A percentile compares a stretch with the other conserved stretches of the same genome.
Evolutionary conservation across 1,140 invertebrate genomes (phyloP).

Genomic region (Psilanteris sp.): DNA sequence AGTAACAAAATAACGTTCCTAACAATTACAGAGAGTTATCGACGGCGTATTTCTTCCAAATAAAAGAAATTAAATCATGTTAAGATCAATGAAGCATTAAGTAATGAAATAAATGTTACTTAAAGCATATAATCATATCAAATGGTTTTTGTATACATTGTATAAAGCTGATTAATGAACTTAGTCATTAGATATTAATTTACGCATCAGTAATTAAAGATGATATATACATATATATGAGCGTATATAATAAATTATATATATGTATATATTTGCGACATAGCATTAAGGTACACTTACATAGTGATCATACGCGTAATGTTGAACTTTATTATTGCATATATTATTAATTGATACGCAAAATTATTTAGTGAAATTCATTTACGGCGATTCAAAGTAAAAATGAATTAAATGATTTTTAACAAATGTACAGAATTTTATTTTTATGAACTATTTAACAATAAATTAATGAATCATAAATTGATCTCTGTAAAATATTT

Average conservation of each 20-base stretch:
- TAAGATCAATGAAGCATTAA: slow-evolving; percentile 32
- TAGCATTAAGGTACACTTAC: slow-evolving; percentile 58
- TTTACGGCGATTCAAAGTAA: slow-evolving; percentile 7
- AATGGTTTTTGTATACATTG: slow-evolving; percentile 75
- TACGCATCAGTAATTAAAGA: slow-evolving; percentile 61
- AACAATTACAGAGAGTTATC: slow-evolving; percentile 69
- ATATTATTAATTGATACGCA: slow-evolving; percentile 1
- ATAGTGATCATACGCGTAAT: slow-evolving; percentile 54
- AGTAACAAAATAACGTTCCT: slow-evolving; percentile 74
- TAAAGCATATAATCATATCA: slow-evolving; percentile 77
- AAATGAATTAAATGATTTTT: too few relatives aligned
- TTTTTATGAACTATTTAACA: slow-evolving; percentile 14
- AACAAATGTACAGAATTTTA: slow-evolving; percentile 29
- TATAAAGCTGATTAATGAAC: slow-evolving; percentile 73
- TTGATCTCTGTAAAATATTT: slow-evolving; percentile 21
- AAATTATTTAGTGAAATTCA: slow-evolving; percentile 2
- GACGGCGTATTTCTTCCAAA: slow-evolving; percentile 71
- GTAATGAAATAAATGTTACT: slow-evolving; percentile 43
- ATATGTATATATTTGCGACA: slow-evolving; percentile 39
- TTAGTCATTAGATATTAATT: slow-evolving; percentile 76
- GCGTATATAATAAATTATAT: slow-evolving; percentile 31
- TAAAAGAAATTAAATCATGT: slow-evolving; percentile 38
- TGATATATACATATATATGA: slow-evolving; percentile 46
- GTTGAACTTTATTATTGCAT: too few relatives aligned
- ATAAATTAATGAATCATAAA: slow-evolving; percentile 1